A percentile compares a stretch with the other conserved stretches of the same genome.
Conservation (phyloP, 2,113 vertebrate species). For the Percina caprodes region DNA sequence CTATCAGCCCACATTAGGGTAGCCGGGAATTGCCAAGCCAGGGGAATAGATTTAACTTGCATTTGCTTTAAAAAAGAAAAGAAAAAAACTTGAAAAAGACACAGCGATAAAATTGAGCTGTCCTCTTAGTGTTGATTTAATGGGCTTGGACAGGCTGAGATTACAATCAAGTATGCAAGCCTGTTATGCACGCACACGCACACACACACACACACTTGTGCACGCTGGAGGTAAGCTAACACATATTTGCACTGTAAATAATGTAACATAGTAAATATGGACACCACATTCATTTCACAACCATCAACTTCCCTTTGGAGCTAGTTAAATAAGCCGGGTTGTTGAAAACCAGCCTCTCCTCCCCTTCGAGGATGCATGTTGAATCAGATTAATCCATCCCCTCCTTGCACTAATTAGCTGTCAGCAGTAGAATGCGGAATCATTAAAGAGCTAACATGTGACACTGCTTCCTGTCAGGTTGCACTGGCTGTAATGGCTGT, state of each 20-base stretch:
- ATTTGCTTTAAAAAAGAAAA: conserved; percentile 53
- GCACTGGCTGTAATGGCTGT: conserved; percentile 23
- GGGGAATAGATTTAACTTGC: conserved; percentile 56
- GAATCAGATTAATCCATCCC: conserved; percentile 44
- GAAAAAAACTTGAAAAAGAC: conserved; percentile 17
- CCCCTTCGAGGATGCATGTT: conserved; percentile 2
- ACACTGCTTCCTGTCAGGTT: conserved; percentile 30
- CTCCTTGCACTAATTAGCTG: conserved; percentile 61
- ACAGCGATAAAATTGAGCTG: conserved; percentile 38
- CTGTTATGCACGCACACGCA: background rate
- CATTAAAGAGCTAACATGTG: conserved; percentile 52
- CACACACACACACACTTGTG: no score
- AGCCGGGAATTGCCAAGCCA: conserved; percentile 45
- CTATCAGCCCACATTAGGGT: conserved; percentile 63
- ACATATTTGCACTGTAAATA: conserved; percentile 34
- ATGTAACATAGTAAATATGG: conserved; percentile 9
- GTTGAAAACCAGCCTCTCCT: conserved; percentile 5
- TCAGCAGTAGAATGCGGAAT: conserved; percentile 52
- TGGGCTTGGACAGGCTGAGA: conserved; percentile 56
- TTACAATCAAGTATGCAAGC: conserved; percentile 48
- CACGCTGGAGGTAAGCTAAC: background rate
- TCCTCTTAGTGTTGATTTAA: conserved; percentile 53
- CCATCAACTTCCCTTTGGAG: background rate
- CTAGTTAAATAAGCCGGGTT: background rate
- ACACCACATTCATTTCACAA: conserved; percentile 15